These are phyloP conservation scores for Melipona quadrifasciata DNA, from an alignment of 1,140 invertebrate genomes.

Conservation along the genomic window DNA sequence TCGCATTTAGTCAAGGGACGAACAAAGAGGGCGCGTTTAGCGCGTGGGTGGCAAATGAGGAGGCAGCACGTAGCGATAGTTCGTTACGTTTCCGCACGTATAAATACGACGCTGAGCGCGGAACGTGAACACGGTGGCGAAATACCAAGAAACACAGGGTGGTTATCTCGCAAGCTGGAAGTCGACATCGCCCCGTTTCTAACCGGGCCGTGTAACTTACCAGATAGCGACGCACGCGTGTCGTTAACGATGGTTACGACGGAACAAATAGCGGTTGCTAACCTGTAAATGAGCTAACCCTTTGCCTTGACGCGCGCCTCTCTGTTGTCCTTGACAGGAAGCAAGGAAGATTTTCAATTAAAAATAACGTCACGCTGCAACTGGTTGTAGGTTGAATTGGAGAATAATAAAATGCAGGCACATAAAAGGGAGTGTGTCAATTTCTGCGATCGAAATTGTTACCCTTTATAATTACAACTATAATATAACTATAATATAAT, in stretches of 20 bases:
- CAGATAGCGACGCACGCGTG: conserved; percentile 26
- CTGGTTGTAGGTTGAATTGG: neutral
- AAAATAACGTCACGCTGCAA: neutral
- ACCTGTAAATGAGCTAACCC: conserved; percentile 8
- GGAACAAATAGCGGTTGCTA: conserved; percentile 28
- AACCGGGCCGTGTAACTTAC: neutral
- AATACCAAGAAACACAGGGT: conserved; percentile 22
- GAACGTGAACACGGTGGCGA: neutral
- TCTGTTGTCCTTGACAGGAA: neutral
- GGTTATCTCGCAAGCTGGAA: conserved; percentile 21
- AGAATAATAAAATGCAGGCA: neutral
- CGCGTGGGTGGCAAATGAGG: neutral
- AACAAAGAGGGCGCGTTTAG: neutral
- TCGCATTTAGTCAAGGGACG: neutral
- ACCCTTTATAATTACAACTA: too few species aligned
- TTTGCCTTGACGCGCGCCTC: neutral
- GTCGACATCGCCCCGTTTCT: neutral
- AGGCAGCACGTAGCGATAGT: neutral
- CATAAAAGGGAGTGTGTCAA: too few species aligned
- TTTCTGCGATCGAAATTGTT: too few species aligned
- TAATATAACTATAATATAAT: too few species aligned
- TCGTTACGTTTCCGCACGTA: neutral
- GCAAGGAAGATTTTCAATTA: neutral
- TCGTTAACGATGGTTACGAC: conserved; percentile 4
- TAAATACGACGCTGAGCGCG: conserved; percentile 10